These are phyloP conservation scores for Hypomesus transpacificus DNA, from an alignment of 2,113 vertebrate genomes.

Conservation along the genomic window DNA sequence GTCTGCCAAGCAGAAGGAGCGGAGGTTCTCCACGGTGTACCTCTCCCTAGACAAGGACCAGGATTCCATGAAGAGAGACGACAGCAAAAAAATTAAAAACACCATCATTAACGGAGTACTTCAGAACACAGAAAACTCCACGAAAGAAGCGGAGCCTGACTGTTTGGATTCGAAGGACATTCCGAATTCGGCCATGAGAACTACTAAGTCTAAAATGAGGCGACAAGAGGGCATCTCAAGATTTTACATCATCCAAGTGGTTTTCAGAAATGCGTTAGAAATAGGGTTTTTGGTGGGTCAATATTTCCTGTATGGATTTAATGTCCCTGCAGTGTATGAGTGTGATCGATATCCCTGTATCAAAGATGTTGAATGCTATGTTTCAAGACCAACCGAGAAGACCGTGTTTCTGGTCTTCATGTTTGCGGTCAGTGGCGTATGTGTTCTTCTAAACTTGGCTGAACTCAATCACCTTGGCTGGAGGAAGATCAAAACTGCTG, in stretches of 20 bases:
- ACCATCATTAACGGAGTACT: conserved; percentile 87
- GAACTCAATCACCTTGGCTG: conserved; percentile 91
- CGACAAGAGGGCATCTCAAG: conserved; percentile 90
- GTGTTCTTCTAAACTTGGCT: conserved; percentile 86
- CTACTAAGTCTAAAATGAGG: conserved; percentile 85
- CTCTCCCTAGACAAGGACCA: conserved; percentile 83
- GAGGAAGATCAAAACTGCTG: conserved; percentile 90
- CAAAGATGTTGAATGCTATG: conserved; percentile 90
- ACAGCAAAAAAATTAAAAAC: conserved; percentile 86
- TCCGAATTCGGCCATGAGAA: conserved; percentile 74
- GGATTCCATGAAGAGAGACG: conserved; percentile 77
- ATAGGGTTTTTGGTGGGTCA: conserved; percentile 91
- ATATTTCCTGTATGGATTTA: conserved; percentile 89
- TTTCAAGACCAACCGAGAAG: conserved; percentile 90
- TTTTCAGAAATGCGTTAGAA: conserved; percentile 90
- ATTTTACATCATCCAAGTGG: conserved; percentile 92
- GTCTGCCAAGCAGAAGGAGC: conserved; percentile 86
- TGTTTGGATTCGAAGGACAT: conserved; percentile 85
- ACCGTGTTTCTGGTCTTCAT: conserved; percentile 90
- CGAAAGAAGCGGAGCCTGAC: conserved; percentile 83
- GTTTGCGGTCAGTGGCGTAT: conserved; percentile 90
- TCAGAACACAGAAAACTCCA: conserved; percentile 86
- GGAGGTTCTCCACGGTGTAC: conserved; percentile 82
- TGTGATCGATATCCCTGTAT: conserved; percentile 90
- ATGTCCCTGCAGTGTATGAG: conserved; percentile 85